Conservation (phyloP, 2,888 invertebrate species). For the Drosophila fulvimacula region DNA sequence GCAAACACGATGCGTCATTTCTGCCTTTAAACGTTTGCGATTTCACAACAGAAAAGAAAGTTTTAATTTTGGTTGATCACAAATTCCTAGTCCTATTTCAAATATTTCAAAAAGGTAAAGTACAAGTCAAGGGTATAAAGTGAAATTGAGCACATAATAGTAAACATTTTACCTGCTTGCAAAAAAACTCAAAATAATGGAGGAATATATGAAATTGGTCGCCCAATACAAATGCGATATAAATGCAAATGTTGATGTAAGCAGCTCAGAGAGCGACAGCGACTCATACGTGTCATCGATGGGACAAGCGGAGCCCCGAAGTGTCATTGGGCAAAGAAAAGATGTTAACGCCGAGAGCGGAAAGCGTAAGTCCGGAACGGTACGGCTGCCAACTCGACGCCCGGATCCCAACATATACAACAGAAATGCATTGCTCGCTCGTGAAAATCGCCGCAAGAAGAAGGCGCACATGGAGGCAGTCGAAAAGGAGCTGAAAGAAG, state of each 20-base stretch:
- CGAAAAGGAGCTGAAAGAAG: slow-evolving; percentile 85
- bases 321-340: neutral
- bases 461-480: slow-evolving; percentile 87
- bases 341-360: slow-evolving; percentile 26
- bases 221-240: slow-evolving; percentile 54
- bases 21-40: slow-evolving; percentile 51
- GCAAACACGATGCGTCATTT: slow-evolving; percentile 44
- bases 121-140: slow-evolving; percentile 58
- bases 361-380: slow-evolving; percentile 45
- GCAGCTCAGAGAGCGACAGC: slow-evolving; percentile 50
- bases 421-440: slow-evolving; percentile 87
- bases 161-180: slow-evolving; percentile 73
- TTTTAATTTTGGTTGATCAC: neutral
- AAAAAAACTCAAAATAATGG: slow-evolving; percentile 56
- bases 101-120: slow-evolving; percentile 65
- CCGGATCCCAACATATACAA: slow-evolving; percentile 84
- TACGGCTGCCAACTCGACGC: slow-evolving; percentile 79
- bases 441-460: slow-evolving; percentile 87
- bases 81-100: neutral
- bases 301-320: slow-evolving; percentile 22
- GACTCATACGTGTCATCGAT: slow-evolving; percentile 38
- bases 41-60: slow-evolving; percentile 42
- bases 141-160: slow-evolving; percentile 63
- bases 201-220: slow-evolving; percentile 61
- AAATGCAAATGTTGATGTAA: slow-evolving; percentile 46